phyloP scores from a whole-genome alignment of 64 coral and sea anemone species.

The Montipora cactus region DNA sequence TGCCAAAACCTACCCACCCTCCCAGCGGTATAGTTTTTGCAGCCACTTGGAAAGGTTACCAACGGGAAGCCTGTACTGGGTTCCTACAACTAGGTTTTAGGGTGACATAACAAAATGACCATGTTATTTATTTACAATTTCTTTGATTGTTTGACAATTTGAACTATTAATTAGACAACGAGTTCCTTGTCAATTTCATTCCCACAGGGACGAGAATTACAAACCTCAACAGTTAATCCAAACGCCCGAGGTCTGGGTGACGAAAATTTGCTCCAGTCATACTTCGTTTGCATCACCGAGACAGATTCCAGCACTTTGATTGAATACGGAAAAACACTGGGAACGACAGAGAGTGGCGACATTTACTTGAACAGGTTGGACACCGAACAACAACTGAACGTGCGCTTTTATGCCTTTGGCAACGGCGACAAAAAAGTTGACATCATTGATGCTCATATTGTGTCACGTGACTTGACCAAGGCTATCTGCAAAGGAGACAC shows the following conservation, averaged over 20 bases:
- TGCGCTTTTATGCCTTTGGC: conserved; percentile 69
- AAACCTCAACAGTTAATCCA: conserved; percentile 12
- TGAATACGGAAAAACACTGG: conserved; percentile 69
- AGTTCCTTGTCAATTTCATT: background rate
- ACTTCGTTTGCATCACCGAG: conserved; percentile 64
- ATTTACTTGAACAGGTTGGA: conserved; percentile 51
- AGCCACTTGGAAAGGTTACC: too few species aligned
- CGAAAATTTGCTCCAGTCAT: conserved; percentile 38
- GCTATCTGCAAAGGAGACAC: conserved; percentile 64
- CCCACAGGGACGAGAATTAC: conserved; percentile 5
- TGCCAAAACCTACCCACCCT: too few species aligned
- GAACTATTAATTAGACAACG: background rate
- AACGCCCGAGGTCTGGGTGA: conserved; percentile 51
- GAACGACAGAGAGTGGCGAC: conserved; percentile 46
- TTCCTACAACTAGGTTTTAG: too few species aligned
- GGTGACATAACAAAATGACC: too few species aligned
- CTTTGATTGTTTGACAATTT: background rate
- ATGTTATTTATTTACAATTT: background rate
- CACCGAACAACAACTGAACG: background rate
- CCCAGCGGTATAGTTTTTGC: too few species aligned
- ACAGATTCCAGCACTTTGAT: conserved; percentile 27
- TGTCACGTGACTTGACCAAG: conserved; percentile 41
- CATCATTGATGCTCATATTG: conserved; percentile 38
- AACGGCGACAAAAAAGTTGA: conserved; percentile 30
- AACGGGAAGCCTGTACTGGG: too few species aligned